A percentile compares a stretch with the other conserved stretches of the same genome.
Conservation (phyloP, 2,888 invertebrate species). For the Lepidocyrtoides sp. region DNA sequence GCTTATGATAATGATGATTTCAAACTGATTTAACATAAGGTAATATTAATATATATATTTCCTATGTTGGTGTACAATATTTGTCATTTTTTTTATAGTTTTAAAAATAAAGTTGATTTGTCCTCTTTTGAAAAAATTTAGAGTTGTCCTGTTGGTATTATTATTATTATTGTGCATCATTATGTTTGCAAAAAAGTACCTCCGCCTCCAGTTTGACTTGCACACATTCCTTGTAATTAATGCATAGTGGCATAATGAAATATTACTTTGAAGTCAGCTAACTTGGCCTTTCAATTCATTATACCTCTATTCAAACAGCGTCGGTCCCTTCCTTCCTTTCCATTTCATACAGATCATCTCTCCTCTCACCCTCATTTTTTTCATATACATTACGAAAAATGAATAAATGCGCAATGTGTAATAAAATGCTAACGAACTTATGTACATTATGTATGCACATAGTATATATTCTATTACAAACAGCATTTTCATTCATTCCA, state of each 20-base stretch:
- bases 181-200: slow-evolving; percentile 3
- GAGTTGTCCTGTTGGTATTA: too few species aligned
- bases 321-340: slow-evolving; percentile 13
- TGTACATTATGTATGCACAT: slow-evolving; percentile 9
- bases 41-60: too few species aligned
- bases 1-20: slow-evolving; percentile 40
- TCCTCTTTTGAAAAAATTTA: slow-evolving; percentile 56
- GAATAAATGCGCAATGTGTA: slow-evolving; percentile 17
- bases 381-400: too few species aligned
- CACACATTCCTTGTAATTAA: slow-evolving; percentile 52
- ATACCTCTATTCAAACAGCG: slow-evolving; percentile 18
- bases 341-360: not conserved
- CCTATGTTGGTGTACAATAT: slow-evolving; percentile 50
- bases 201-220: not conserved
- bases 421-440: slow-evolving; percentile 52
- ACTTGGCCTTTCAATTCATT: slow-evolving; percentile 49
- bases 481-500: too few species aligned
- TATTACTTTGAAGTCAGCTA: slow-evolving; percentile 35
- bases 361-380: not conserved
- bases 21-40: slow-evolving; percentile 35
- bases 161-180: too few species aligned
- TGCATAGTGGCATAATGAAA: slow-evolving; percentile 53
- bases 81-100: slow-evolving; percentile 76
- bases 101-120: slow-evolving; percentile 75
- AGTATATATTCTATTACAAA: too few species aligned